phyloP scores from a whole-genome alignment of 2,113 vertebrate species.

The Sardina pilchardus region DNA sequence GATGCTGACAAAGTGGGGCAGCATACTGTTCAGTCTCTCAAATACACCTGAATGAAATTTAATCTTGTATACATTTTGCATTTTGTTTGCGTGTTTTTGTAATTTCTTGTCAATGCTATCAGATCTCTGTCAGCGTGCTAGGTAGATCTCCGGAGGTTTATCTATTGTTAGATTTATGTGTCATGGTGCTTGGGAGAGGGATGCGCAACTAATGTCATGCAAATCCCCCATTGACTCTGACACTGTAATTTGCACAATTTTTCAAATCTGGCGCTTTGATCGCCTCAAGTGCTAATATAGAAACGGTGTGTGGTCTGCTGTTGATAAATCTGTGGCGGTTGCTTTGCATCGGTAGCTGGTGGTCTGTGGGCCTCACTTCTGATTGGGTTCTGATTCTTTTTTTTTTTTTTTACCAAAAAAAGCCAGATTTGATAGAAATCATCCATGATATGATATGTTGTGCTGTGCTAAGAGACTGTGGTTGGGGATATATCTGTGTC shows the following conservation, averaged over 20 bases:
- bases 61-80: neutral
- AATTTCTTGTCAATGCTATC: neutral
- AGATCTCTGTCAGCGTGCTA: neutral
- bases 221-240: neutral
- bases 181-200: neutral
- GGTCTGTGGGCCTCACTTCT: neutral
- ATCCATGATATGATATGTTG: neutral
- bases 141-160: neutral
- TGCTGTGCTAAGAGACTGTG: neutral
- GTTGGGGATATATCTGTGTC: neutral
- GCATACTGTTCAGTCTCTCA: neutral
- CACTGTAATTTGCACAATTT: neutral
- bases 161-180: neutral
- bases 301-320: neutral
- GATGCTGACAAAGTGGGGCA: neutral
- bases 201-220: slow-evolving; percentile 9
- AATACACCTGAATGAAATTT: neutral
- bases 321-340: neutral
- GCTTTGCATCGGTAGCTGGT: neutral
- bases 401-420: too few relatives aligned
- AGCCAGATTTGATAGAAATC: neutral
- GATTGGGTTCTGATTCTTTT: neutral
- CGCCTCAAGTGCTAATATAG: neutral
- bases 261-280: neutral
- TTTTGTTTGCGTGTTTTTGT: neutral